Evolutionary conservation across 2,113 vertebrate genomes (phyloP).

Genomic region (Copsychus sechellarum): DNA sequence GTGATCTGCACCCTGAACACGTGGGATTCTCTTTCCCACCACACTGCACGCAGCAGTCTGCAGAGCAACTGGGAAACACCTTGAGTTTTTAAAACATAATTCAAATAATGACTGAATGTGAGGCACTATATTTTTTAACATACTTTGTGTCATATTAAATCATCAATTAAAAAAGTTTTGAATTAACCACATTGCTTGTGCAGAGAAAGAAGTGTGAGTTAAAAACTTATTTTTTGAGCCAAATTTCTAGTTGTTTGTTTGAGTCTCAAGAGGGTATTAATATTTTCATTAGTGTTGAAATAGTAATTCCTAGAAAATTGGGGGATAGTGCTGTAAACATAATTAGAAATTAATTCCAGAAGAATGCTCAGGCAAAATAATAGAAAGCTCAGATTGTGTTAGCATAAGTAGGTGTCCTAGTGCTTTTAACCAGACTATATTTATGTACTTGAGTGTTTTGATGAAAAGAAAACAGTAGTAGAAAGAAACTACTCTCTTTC

Average conservation of each 20-base stretch:
- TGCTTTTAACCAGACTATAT: background rate
- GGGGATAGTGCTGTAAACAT: background rate
- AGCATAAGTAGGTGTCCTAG: background rate
- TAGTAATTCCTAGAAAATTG: background rate
- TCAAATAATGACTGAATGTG: background rate
- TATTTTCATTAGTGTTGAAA: background rate
- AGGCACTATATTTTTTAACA: background rate
- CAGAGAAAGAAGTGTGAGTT: background rate
- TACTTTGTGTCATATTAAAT: background rate
- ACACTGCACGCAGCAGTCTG: accelerated
- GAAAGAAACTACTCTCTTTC: background rate
- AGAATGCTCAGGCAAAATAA: background rate
- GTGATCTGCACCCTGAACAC: background rate
- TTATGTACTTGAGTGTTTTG: background rate
- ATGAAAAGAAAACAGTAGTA: background rate
- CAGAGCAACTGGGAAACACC: background rate
- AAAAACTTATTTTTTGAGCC: background rate
- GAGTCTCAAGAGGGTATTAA: background rate
- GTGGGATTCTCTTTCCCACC: background rate
- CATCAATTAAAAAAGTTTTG: background rate
- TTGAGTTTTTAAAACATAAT: background rate
- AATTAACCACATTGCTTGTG: background rate
- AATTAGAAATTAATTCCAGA: background rate
- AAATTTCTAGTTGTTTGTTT: background rate
- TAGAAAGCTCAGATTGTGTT: background rate